Conservation (phyloP, 2,113 vertebrate genomes). For the Limanda limanda region DNA sequence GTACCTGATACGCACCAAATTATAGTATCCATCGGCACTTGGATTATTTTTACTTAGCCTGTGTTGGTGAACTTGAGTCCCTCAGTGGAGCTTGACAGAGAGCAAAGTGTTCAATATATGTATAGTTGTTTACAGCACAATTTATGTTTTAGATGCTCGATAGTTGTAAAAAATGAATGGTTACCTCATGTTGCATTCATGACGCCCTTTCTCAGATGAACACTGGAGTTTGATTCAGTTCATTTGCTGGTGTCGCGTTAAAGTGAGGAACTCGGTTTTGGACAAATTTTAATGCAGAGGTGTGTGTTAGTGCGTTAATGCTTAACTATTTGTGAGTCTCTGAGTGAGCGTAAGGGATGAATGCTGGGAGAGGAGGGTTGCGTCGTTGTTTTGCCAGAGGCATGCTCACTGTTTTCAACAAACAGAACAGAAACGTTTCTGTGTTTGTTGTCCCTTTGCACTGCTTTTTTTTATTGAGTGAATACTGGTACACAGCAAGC, state of each 20-base stretch:
- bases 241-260: constrained; percentile 25
- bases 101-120: constrained; percentile 55
- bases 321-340: constrained; percentile 27
- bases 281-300: constrained; percentile 25
- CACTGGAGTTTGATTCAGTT: constrained; percentile 47
- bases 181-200: constrained; percentile 72
- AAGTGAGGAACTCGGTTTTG: constrained; percentile 45
- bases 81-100: constrained; percentile 34
- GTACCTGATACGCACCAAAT: constrained; percentile 44
- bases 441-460: constrained; percentile 75
- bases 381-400: constrained; percentile 50
- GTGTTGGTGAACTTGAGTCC: constrained; percentile 37
- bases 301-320: constrained; percentile 39
- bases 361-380: constrained; percentile 28
- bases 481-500: constrained; percentile 65
- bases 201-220: constrained; percentile 50
- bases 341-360: constrained; percentile 53
- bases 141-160: constrained; percentile 57
- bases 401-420: constrained; percentile 67
- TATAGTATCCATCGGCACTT: constrained; percentile 44
- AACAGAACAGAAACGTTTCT: constrained; percentile 57
- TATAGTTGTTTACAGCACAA: constrained; percentile 64
- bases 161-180: constrained; percentile 54
- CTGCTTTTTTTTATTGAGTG: constrained; percentile 62
- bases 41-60: constrained; percentile 39